Conservation (phyloP, 2,797 vertebrate species). For the Sebastes paucispinis region DNA sequence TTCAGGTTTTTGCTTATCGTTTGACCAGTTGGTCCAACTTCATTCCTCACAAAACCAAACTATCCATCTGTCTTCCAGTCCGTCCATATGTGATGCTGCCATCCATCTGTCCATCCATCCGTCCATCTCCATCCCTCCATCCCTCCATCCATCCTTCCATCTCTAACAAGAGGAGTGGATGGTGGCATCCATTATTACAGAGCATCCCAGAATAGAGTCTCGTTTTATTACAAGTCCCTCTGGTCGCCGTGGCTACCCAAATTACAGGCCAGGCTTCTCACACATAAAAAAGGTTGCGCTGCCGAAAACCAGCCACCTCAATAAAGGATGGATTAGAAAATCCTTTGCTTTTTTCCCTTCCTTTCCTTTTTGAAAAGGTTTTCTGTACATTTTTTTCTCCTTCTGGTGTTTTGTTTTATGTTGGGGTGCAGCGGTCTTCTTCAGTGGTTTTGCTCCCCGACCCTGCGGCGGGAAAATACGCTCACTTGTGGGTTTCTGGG, state of each 20-base stretch:
- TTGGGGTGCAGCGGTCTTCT: constrained; percentile 85
- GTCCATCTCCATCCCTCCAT: constrained; percentile 38
- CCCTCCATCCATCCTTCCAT: constrained; percentile 67
- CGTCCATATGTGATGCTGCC: not conserved
- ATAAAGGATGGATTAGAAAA: constrained; percentile 91
- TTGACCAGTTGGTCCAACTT: not conserved
- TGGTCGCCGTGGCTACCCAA: constrained; percentile 85
- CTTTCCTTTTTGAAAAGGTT: constrained; percentile 79
- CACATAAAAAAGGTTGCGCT: constrained; percentile 87
- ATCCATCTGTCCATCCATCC: constrained; percentile 18
- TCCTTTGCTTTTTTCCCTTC: constrained; percentile 83
- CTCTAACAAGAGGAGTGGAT: constrained; percentile 85
- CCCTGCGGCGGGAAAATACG: constrained; percentile 86
- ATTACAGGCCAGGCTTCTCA: constrained; percentile 88
- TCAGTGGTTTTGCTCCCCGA: constrained; percentile 85
- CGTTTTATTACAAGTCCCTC: constrained; percentile 89
- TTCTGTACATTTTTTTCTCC: constrained; percentile 80
- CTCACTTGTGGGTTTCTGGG: constrained; percentile 87
- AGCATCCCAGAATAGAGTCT: constrained; percentile 87
- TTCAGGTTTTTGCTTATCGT: not conserved
- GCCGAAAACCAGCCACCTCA: constrained; percentile 88
- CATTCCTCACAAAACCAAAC: not conserved
- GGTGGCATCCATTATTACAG: constrained; percentile 88
- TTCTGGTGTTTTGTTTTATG: constrained; percentile 87
- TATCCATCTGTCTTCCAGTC: not conserved